phyloP scores from a whole-genome alignment of 2,113 vertebrate species.

The Oreochromis tanganicae region DNA sequence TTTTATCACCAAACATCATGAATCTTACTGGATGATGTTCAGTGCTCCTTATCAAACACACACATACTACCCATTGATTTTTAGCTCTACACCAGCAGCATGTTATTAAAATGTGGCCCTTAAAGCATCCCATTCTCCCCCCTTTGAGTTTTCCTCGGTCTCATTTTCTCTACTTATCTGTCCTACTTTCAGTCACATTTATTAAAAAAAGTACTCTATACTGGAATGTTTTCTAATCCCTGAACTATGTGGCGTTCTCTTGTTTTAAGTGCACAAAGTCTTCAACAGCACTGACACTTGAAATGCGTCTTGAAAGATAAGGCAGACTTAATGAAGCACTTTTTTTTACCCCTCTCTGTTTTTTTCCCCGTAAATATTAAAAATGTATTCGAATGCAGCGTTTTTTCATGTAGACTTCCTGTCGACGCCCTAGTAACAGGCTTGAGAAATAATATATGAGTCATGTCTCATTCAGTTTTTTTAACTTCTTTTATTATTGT shows the following conservation, averaged over 20 bases:
- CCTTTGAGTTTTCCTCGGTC: neutral
- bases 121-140: neutral
- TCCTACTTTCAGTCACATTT: constrained; percentile 32
- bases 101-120: neutral
- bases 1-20: neutral
- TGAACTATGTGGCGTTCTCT: neutral
- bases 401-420: neutral
- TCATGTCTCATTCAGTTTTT: neutral
- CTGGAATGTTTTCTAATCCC: constrained; percentile 1
- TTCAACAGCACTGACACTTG: neutral
- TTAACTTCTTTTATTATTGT: neutral
- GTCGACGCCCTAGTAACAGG: neutral
- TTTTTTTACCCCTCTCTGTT: neutral
- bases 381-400: neutral
- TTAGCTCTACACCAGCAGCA: neutral
- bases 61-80: neutral
- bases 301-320: neutral
- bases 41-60: neutral
- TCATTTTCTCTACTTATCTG: constrained; percentile 22
- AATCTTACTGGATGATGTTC: neutral
- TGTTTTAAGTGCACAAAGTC: neutral
- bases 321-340: neutral
- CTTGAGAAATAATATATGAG: neutral
- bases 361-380: neutral
- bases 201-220: neutral